Conservation (phyloP, 2,797 vertebrate genomes). For the Xenops minutus region DNA sequence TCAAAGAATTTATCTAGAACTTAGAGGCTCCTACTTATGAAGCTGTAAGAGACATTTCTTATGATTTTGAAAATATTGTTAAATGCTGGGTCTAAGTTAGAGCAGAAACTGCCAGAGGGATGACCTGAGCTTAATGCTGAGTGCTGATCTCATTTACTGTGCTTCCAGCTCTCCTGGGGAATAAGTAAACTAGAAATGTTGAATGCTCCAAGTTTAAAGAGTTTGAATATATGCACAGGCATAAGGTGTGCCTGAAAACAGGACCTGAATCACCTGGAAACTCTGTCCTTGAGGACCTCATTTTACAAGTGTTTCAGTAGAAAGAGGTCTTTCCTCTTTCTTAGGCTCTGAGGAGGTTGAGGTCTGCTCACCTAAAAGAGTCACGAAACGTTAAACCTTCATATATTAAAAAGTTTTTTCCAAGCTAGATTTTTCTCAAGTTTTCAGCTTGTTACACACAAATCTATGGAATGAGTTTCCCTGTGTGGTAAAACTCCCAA, state of each 20-base stretch:
- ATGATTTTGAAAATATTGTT: neutral
- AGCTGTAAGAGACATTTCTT: neutral
- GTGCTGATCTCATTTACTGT: neutral
- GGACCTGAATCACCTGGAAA: neutral
- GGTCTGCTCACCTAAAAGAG: neutral
- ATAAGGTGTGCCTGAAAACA: neutral
- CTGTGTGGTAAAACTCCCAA: neutral
- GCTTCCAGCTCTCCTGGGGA: neutral
- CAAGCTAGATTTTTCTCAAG: neutral
- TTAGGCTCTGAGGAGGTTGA: neutral
- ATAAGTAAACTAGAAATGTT: neutral
- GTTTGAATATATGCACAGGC: neutral
- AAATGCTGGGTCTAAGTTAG: neutral
- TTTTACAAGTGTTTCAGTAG: neutral
- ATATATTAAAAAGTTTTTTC: neutral
- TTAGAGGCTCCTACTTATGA: neutral
- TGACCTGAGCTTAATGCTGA: neutral
- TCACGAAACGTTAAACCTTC: neutral
- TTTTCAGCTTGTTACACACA: neutral
- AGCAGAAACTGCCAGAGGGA: neutral
- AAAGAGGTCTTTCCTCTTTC: neutral
- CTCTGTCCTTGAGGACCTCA: neutral
- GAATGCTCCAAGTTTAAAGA: neutral
- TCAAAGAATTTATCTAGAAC: neutral
- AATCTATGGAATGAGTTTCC: neutral